A percentile compares a stretch with the other conserved stretches of the same genome.
Evolutionary conservation across 2,797 vertebrate genomes (phyloP).

Genomic region (Channallabes apus): DNA sequence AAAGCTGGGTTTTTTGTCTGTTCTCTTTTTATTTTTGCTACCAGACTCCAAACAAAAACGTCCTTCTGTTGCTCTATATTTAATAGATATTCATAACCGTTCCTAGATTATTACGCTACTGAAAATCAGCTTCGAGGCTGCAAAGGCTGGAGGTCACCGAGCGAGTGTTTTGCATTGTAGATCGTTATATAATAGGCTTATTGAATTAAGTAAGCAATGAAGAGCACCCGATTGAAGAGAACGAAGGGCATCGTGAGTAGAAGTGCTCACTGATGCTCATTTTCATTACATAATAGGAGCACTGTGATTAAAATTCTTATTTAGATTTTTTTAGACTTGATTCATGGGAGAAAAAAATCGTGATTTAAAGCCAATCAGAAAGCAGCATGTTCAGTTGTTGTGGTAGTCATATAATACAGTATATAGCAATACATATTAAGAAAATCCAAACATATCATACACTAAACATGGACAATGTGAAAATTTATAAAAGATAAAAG

Average conservation of each 20-base stretch:
- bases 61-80: neutral
- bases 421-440: too few relatives aligned
- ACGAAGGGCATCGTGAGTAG: neutral
- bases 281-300: neutral
- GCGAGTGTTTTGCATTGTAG: conserved; percentile 7
- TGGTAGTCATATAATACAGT: too few relatives aligned
- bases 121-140: neutral
- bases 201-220: neutral
- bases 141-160: neutral
- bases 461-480: too few relatives aligned
- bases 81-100: neutral
- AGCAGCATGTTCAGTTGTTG: too few relatives aligned
- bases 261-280: conserved; percentile 1
- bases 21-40: neutral
- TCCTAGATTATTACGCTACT: neutral
- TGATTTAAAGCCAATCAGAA: neutral
- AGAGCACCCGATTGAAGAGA: neutral
- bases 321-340: neutral
- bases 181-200: neutral
- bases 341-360: neutral
- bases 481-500: too few relatives aligned
- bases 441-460: too few relatives aligned
- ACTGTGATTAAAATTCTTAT: neutral
- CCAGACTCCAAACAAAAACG: neutral
- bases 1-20: too few relatives aligned